Conservation (phyloP, 2,888 invertebrate genomes). For the Leucophenga montana region DNA sequence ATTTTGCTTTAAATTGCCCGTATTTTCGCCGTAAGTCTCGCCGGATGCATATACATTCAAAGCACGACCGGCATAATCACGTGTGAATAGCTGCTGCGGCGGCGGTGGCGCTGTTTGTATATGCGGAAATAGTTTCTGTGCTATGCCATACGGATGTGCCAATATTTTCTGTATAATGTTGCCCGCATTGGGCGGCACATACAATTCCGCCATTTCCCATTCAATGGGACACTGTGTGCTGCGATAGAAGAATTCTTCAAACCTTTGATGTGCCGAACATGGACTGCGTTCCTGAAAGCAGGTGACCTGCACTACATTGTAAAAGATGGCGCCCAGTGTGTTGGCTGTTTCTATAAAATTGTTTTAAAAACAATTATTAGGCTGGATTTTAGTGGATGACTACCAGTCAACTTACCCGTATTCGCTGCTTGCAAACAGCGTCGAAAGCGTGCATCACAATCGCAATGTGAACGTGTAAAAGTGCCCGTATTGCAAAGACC, state of each 20-base stretch:
- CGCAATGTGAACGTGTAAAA: conserved; percentile 82
- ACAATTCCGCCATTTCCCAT: conserved; percentile 67
- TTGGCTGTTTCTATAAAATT: conserved; percentile 77
- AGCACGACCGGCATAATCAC: conserved; percentile 40
- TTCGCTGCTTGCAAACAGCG: conserved; percentile 80
- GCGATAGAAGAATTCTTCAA: conserved; percentile 65
- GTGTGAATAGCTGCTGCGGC: not conserved
- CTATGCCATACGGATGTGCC: conserved; percentile 50
- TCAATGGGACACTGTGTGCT: conserved; percentile 60
- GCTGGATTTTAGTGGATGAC: not conserved
- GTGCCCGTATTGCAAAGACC: conserved; percentile 80
- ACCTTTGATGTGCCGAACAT: conserved; percentile 79
- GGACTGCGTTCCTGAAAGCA: conserved; percentile 81
- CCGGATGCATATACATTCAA: conserved; percentile 20
- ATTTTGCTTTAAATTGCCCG: conserved; percentile 44
- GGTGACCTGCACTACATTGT: conserved; percentile 82
- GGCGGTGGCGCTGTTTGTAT: not conserved
- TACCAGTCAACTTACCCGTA: conserved; percentile 71
- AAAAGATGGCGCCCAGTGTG: conserved; percentile 82
- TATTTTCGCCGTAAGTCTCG: not conserved
- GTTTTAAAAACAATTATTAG: conserved; percentile 1
- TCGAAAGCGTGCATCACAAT: conserved; percentile 82
- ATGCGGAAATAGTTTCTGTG: conserved; percentile 18
- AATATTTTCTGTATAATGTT: conserved; percentile 67
- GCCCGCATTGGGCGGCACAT: conserved; percentile 67